phyloP scores from a whole-genome alignment of 2,797 vertebrate species.

The Perodicticus potto region DNA sequence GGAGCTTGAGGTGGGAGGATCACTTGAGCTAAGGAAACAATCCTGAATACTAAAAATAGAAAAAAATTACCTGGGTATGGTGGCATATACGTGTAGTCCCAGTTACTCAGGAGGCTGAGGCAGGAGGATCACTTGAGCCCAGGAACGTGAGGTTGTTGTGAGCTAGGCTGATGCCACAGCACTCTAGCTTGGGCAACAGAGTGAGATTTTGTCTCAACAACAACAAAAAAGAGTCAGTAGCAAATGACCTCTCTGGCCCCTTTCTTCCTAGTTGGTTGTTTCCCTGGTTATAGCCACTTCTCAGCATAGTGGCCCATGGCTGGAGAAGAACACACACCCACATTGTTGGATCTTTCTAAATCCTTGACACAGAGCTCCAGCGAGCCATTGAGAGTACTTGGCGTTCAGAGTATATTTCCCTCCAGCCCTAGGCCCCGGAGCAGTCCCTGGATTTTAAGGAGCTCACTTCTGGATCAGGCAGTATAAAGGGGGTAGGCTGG shows the following conservation, averaged over 20 bases:
- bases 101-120: background rate
- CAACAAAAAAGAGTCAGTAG: background rate
- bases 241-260: background rate
- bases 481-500: background rate
- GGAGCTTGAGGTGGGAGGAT: too few relatives aligned
- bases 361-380: background rate
- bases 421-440: background rate
- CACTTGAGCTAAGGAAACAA: too few relatives aligned
- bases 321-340: background rate
- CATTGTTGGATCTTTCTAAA: background rate
- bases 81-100: background rate
- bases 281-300: background rate
- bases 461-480: background rate
- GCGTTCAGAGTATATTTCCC: background rate
- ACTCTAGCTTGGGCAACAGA: background rate
- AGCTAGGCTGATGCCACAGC: background rate
- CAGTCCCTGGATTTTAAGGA: background rate
- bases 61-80: background rate
- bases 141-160: background rate
- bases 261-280: too few relatives aligned
- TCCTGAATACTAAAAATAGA: too few relatives aligned
- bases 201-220: background rate
- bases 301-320: background rate
- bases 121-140: background rate
- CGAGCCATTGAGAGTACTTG: background rate